Evolutionary conservation across 2,113 vertebrate genomes (phyloP), one percentile per base, ranked within the genome.

Genomic region (Turdus rufiventris): DNA sequence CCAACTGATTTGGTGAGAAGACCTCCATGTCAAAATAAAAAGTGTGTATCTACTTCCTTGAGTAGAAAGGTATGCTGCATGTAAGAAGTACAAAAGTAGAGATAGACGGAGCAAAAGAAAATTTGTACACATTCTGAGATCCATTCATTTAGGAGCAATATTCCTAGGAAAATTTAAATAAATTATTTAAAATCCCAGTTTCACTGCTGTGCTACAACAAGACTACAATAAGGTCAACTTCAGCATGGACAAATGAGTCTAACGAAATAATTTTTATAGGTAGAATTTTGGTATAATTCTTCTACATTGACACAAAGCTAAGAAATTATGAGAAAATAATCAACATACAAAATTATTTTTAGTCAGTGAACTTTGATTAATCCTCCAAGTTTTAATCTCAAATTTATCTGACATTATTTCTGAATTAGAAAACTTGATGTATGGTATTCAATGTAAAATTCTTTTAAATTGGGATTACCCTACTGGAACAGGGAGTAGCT

Each of bases 91-190:
- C 1, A 25, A 77, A 91, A 67, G 17, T 4, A 34, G 45, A 72
- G 19, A 29, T 1, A 60, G 15, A 66, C 31, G 5, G 14, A 76
- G 42, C 4, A 72, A 34, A 18, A 65, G 14, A 71, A 84, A 51
- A 23, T 3, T 61, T 60, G 82, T 65, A 42, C 3, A 57, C 3
- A 19, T 75, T 54, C 18, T 71, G 42, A 53, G 21, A 66, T 10
- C 25, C 0, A 1, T 45, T 81, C 7, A 36, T 13, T 38, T 26
- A 54, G 17, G 3, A 61, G 3, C 1, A 80, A 43, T 7, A 54
- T 45, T 53, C 21, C 9, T 19, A 12, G 8, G 8, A 89, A 62
- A 48, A 8, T 12, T 51, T 36, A 15, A 38, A 51, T 13, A 38
- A 78, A 21, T 1, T 67, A 29, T 2, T n/a, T 10, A 45, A 78